Evolutionary conservation across 2,113 vertebrate species (phyloP), one percentile per base, ranked within the genome.

Genomic region (Rhabdornis inornatus): DNA sequence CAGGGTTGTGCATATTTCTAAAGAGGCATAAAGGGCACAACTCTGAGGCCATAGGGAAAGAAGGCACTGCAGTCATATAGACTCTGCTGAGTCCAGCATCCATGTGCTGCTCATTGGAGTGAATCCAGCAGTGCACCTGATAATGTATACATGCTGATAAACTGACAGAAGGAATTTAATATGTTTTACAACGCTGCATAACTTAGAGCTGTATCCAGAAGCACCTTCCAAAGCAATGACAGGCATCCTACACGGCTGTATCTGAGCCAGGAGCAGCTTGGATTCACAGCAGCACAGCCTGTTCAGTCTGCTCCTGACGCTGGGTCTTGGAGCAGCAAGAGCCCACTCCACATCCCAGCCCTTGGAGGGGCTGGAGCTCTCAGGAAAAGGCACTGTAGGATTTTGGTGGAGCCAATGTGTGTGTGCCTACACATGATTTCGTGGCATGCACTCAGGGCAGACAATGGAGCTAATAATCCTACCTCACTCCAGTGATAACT

Each of bases 261-360:
- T 6, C n/a, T 1, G 50, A 96, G 96, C 93, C 97, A 97, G 77
- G 63, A 96, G 91, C 97, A 98, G 94, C 94, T 94, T 97, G 96
- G 81, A 77, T 93, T 60, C 35, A 27, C 89, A 88, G 91, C 70
- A 89, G 55, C 11, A 1, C 76, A 90, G 94, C 66, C 92, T 96
- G 92, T 24, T 94, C 95, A 78, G 57, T 93, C 92, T 96, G 95
- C 64, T 76, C 75, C 79, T 1, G 1, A 60, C 1, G 4, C 83
- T 55, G 2, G 45, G 30, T 94, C 87, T 57, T 7, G 1, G 30
- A 52, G 89, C 8, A 2, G 52, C 3, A 3, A 82, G 70, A 93
- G 76, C 63, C 44, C 47, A 47, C 61, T n/a, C 49, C 65, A 7
- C 12, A 68, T 22, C 49, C 72, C 63, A 90, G 76, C 33, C 44